These are phyloP conservation scores for Scaptomyza pallida DNA, from an alignment of 1,140 invertebrate species.

Conservation along the genomic window DNA sequence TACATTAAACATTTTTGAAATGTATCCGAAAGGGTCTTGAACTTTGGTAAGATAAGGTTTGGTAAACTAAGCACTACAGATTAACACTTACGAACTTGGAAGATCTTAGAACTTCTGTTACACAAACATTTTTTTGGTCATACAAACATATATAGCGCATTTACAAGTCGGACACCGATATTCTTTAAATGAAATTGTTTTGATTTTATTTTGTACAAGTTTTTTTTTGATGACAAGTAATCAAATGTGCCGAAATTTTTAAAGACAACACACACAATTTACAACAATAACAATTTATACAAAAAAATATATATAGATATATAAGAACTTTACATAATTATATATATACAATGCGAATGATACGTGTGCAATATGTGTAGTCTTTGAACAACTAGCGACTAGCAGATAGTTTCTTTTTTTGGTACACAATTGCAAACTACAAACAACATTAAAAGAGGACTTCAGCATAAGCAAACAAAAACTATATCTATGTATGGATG, in stretches of 20 bases:
- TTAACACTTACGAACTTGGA: not conserved
- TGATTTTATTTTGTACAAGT: slow-evolving; percentile 6
- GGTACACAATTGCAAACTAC: slow-evolving; percentile 7
- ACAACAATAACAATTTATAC: slow-evolving; percentile 54
- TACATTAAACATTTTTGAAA: not conserved
- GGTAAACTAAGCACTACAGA: not conserved
- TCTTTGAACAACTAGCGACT: slow-evolving; percentile 37
- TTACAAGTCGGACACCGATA: slow-evolving; percentile 31
- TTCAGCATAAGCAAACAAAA: slow-evolving; percentile 34
- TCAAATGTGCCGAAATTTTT: slow-evolving; percentile 52
- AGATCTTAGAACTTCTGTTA: not conserved
- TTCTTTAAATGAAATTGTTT: slow-evolving; percentile 9
- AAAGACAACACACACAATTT: slow-evolving; percentile 44
- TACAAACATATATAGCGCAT: slow-evolving; percentile 14
- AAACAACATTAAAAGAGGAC: slow-evolving; percentile 30
- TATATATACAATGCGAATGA: slow-evolving; percentile 13
- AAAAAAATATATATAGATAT: slow-evolving; percentile 47
- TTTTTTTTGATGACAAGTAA: slow-evolving; percentile 31
- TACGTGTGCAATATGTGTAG: slow-evolving; percentile 31
- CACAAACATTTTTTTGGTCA: not conserved
- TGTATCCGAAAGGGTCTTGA: too few relatives aligned
- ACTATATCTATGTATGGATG: slow-evolving; percentile 36
- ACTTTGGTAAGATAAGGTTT: too few relatives aligned
- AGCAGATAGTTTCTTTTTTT: slow-evolving; percentile 37
- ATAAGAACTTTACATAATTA: slow-evolving; percentile 42